Conservation (phyloP, 23 tunicate genomes). For the Trididemnum miniatum region DNA sequence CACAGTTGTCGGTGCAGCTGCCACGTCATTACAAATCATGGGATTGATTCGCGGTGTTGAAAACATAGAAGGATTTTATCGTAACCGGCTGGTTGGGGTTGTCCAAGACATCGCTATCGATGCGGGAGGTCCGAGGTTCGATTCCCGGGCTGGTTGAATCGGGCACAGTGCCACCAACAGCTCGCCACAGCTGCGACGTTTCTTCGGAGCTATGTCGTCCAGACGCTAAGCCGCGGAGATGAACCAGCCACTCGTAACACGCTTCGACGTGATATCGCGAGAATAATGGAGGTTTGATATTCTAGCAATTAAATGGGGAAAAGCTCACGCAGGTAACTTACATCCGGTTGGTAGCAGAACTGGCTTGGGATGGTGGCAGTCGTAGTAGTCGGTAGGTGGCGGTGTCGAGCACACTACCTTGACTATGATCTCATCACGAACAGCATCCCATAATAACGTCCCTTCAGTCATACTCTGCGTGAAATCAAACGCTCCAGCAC, state of each 20-base stretch:
- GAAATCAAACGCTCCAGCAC: constrained; percentile 96
- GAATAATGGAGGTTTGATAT: not conserved
- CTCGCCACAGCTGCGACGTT: too few species aligned
- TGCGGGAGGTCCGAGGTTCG: too few species aligned
- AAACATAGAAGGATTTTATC: too few species aligned
- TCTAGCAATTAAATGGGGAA: not conserved
- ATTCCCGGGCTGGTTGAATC: too few species aligned
- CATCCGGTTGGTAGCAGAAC: constrained; percentile 97
- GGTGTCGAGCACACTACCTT: constrained; percentile 65
- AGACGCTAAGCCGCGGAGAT: too few species aligned
- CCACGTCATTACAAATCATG: too few species aligned
- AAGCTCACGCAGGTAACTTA: constrained; percentile 25
- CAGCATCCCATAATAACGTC: constrained; percentile 74
- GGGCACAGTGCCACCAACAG: too few species aligned
- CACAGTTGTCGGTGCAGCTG: too few species aligned
- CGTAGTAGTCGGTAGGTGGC: constrained; percentile 74
- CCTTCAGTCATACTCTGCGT: constrained; percentile 82
- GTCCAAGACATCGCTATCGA: not conserved
- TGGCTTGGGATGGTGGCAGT: constrained; percentile 94
- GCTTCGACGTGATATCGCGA: not conserved
- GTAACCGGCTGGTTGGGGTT: too few species aligned
- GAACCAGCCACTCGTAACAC: too few species aligned
- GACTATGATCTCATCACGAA: constrained; percentile 71
- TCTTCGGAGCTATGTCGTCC: too few species aligned
- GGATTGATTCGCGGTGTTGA: too few species aligned